A percentile compares a stretch with the other conserved stretches of the same genome.
These are phyloP conservation scores for Galbula dea DNA, from an alignment of 2,113 vertebrate genomes.

Conservation along the genomic window DNA sequence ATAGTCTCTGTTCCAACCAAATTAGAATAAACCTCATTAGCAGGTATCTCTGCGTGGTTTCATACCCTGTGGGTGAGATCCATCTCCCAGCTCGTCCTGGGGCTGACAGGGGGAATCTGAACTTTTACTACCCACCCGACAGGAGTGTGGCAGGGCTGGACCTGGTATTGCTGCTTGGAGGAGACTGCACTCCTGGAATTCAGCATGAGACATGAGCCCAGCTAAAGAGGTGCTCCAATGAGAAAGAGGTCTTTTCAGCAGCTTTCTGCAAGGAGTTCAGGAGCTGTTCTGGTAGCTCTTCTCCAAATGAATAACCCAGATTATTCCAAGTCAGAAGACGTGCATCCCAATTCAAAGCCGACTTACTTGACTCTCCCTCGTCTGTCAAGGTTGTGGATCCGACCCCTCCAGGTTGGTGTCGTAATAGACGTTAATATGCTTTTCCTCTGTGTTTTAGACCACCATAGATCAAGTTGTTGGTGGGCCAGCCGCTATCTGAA, in stretches of 20 bases:
- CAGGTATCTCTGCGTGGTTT: neutral
- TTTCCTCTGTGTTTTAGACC: neutral
- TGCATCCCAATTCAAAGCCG: neutral
- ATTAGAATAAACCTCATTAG: slow-evolving; percentile 35
- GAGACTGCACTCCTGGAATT: rapidly evolving
- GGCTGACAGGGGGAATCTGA: neutral
- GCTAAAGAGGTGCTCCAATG: neutral
- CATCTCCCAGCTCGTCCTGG: neutral
- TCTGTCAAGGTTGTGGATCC: neutral
- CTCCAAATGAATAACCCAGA: neutral
- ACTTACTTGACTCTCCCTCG: rapidly evolving
- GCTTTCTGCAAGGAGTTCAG: neutral
- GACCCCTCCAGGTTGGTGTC: neutral
- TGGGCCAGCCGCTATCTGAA: neutral
- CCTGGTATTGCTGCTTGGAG: rapidly evolving
- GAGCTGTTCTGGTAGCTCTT: neutral
- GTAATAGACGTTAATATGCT: neutral
- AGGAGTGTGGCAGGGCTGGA: rapidly evolving
- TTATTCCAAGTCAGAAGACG: neutral
- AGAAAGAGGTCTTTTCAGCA: neutral
- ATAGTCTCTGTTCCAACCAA: neutral
- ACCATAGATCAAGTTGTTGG: neutral
- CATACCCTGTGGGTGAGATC: neutral
- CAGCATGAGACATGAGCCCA: neutral
- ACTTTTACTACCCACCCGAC: neutral